A percentile compares a stretch with the other conserved stretches of the same genome.
Evolutionary conservation across 2,113 vertebrate genomes (phyloP).

Genomic region (Rhynchopsitta pachyrhyncha): DNA sequence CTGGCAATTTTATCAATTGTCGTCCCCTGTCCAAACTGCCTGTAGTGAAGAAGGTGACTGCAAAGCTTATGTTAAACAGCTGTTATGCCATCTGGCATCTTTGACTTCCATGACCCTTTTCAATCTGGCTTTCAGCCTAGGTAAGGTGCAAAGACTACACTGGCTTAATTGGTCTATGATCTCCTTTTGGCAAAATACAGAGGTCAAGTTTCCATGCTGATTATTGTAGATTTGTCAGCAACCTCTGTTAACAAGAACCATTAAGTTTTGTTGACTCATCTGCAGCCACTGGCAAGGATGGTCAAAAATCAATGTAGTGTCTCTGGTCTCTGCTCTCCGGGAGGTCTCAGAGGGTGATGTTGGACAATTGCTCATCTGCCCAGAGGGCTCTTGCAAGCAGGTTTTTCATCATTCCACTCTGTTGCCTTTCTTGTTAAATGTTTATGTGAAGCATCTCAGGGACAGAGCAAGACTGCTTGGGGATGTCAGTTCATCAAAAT

Average conservation of each 20-base stretch:
- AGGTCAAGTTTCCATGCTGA: constrained; percentile 49
- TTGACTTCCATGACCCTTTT: constrained; percentile 24
- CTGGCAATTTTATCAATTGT: background rate
- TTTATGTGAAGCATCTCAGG: constrained; percentile 37
- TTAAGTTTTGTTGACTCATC: constrained; percentile 39
- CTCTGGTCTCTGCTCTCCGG: background rate
- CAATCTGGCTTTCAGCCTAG: constrained; percentile 61
- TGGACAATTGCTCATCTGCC: constrained; percentile 25
- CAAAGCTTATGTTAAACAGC: constrained; percentile 54
- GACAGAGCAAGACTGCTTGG: background rate
- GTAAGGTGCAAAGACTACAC: background rate
- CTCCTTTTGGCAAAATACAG: constrained; percentile 23
- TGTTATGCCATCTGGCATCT: constrained; percentile 62
- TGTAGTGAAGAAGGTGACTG: constrained; percentile 40
- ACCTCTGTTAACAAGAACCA: constrained; percentile 2
- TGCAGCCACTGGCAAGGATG: background rate
- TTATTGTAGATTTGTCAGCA: constrained; percentile 35
- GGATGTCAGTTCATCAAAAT: background rate
- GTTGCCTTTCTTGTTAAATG: constrained; percentile 12
- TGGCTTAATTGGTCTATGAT: constrained; percentile 62
- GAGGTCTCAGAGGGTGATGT: constrained; percentile 26
- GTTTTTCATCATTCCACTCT: background rate
- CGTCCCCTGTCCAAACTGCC: background rate
- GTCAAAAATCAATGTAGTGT: background rate
- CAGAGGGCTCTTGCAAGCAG: background rate